Base-by-base conservation (phyloP, 1,140 invertebrate genomes). In the Drosophila quadrilineata region DNA sequence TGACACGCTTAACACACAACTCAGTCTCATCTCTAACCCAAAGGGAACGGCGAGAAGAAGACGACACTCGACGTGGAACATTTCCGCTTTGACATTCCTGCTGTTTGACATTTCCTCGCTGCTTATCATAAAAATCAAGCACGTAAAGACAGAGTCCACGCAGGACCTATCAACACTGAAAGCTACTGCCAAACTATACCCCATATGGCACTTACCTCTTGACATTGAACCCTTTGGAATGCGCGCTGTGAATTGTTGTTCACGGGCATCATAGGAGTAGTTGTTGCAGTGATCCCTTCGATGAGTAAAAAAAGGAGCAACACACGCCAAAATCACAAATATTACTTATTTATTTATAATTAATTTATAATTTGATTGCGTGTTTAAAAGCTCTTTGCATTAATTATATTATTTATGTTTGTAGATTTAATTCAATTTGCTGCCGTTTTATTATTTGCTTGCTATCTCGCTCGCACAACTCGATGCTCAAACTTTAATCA, bases 191-290 rank as follows among this genome's bases (percentile, higher is more conserved):
- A n/a, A n/a, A n/a, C n/a, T n/a, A n/a, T n/a, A n/a, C n/a, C n/a
- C n/a, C n/a, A n/a, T n/a, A n/a, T n/a, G n/a, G 53, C 38, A 88
- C 87, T 88, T 87, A 88, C 87, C 67, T 88, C 87, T 76, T 88
- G 82, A 70, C 87, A 88, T 87, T 79, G 71, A 62, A 67, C 87
- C 65, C 43, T 57, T 59, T 57, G 48, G 41, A 77, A 64, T 40
- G 43, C 21, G 33, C 68, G 58, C 57, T 71, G 73, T 79, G 75
- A 88, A 75, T 71, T 68, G 63, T 71, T 52, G 62, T 40, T 68
- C 71, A 63, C 58, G 56, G 68, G 66, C 82, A 87, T 88, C 80
- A 73, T 88, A 60, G 52, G 41, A 53, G 52, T 45, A 41, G 24
- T 28, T 29, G 41, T 16, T 31, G 26, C 21, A 14, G 17, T 41